Conservation (phyloP, 1,140 invertebrate species). For the Scaptomyza graminum region DNA sequence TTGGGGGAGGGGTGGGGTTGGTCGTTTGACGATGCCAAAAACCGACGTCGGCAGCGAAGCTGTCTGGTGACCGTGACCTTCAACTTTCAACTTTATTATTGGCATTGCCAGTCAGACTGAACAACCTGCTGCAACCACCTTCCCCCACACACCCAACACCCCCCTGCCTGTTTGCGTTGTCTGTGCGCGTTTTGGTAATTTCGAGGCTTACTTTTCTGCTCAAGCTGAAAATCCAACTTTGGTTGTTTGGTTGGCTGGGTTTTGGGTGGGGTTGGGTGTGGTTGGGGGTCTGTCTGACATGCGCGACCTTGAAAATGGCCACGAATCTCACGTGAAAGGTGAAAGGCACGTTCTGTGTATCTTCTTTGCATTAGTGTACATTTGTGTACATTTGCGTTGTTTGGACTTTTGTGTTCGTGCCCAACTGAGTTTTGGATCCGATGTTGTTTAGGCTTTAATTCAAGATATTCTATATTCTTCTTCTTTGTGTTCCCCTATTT, state of each 20-base stretch:
- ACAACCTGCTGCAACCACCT: constrained; percentile 1
- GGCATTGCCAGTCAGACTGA: constrained; percentile 70
- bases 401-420: constrained; percentile 15
- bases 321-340: constrained; percentile 76
- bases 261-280: background rate
- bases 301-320: constrained; percentile 73
- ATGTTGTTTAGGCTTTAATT: background rate
- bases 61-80: constrained; percentile 82
- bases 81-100: constrained; percentile 83
- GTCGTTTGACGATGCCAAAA: constrained; percentile 56
- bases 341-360: constrained; percentile 69
- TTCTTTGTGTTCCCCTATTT: no score
- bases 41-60: constrained; percentile 59
- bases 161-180: constrained; percentile 37
- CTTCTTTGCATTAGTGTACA: constrained; percentile 3
- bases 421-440: constrained; percentile 33
- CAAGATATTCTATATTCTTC: no score
- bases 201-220: constrained; percentile 53
- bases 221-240: constrained; percentile 10
- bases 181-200: constrained; percentile 71
- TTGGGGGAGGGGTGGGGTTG: no score
- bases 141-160: background rate
- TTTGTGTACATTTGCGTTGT: constrained; percentile 1
- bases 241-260: constrained; percentile 14
- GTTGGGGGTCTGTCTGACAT: constrained; percentile 51